Conservation (phyloP, 2,888 invertebrate genomes). For the Lasioglossum zephyrum region DNA sequence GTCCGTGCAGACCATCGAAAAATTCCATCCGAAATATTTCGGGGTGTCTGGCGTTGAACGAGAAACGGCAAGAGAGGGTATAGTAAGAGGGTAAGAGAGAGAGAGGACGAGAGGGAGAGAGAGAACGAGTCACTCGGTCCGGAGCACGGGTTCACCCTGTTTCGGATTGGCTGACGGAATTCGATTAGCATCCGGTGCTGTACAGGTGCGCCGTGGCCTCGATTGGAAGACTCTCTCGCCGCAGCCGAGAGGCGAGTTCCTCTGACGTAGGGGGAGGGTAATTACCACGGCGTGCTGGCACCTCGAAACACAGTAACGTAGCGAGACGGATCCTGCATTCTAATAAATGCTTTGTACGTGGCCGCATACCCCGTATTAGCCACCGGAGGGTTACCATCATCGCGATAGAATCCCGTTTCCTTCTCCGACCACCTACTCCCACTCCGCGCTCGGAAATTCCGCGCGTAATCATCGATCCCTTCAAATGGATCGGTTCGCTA, state of each 20-base stretch:
- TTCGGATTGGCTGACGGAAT: slow-evolving; percentile 44
- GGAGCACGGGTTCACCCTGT: background rate
- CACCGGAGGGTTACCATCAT: background rate
- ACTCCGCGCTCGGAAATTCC: background rate
- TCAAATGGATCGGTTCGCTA: slow-evolving; percentile 18
- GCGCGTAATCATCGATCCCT: slow-evolving; percentile 22
- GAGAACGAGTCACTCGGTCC: slow-evolving; percentile 13
- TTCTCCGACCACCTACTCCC: background rate
- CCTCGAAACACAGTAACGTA: slow-evolving; percentile 49
- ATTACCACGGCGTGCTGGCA: slow-evolving; percentile 56
- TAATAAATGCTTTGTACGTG: slow-evolving; percentile 22
- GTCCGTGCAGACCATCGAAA: slow-evolving; percentile 41
- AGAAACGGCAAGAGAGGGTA: background rate
- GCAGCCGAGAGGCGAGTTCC: slow-evolving; percentile 11
- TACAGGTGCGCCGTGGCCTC: slow-evolving; percentile 36
- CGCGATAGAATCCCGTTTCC: background rate
- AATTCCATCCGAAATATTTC: slow-evolving; percentile 69
- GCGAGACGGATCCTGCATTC: slow-evolving; percentile 35
- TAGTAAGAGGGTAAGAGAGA: background rate
- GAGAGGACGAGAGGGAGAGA: background rate
- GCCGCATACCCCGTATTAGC: background rate
- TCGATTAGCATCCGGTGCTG: slow-evolving; percentile 54
- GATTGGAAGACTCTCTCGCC: slow-evolving; percentile 30
- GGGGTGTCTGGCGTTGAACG: slow-evolving; percentile 14
- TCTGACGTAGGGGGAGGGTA: slow-evolving; percentile 37